These are phyloP conservation scores for Hypsopygia costalis DNA, from an alignment of 2,888 invertebrate genomes.

Conservation along the genomic window DNA sequence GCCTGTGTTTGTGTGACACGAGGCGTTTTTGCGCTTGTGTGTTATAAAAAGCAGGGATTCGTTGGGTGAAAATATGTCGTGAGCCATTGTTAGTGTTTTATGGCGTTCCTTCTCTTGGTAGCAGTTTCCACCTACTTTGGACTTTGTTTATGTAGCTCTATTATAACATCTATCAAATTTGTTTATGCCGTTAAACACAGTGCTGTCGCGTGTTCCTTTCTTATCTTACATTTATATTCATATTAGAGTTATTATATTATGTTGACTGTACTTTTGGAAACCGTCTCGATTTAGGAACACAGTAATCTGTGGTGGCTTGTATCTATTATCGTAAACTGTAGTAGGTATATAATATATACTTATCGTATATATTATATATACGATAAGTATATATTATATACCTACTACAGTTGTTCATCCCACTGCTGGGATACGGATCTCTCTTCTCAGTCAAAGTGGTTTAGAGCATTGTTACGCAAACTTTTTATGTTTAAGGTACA, in stretches of 20 bases:
- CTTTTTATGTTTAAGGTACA: no score
- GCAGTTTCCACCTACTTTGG: conserved; percentile 32
- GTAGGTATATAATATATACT: no score
- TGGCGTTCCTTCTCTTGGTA: conserved; percentile 23
- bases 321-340: no score
- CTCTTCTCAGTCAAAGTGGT: no score
- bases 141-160: conserved; percentile 21
- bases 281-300: no score
- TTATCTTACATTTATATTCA: conserved; percentile 8
- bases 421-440: no score
- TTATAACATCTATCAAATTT: conserved; percentile 11
- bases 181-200: conserved; percentile 5
- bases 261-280: background rate
- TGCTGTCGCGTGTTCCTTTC: conserved; percentile 5
- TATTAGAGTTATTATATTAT: no score
- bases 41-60: conserved; percentile 25
- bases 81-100: conserved; percentile 33
- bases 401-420: no score
- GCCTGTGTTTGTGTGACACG: conserved; percentile 6
- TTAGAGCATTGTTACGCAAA: no score
- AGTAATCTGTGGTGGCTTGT: no score
- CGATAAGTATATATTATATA: no score
- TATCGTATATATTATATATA: no score
- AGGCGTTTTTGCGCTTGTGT: conserved; percentile 22
- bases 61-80: conserved; percentile 31